Conservation (phyloP, 2,888 invertebrate species). For the Apodemia duryi region DNA sequence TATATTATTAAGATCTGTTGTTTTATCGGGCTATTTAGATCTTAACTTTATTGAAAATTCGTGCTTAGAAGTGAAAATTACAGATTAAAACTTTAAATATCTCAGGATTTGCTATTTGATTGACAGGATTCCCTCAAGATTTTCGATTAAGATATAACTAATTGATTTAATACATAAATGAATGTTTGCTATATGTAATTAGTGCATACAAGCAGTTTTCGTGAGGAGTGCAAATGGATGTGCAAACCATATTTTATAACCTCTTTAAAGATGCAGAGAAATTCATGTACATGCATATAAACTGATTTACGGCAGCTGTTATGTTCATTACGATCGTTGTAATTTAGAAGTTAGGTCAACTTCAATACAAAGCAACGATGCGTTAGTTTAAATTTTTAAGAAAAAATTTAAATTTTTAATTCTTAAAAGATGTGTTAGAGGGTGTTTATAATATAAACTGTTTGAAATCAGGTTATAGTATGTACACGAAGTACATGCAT, state of each 20-base stretch:
- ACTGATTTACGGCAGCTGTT: slow-evolving; percentile 3
- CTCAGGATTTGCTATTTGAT: neutral
- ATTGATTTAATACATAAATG: neutral
- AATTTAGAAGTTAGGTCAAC: too few relatives aligned
- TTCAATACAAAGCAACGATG: too few relatives aligned
- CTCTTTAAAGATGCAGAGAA: slow-evolving; percentile 2
- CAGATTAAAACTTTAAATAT: neutral
- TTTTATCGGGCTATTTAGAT: neutral
- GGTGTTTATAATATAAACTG: too few relatives aligned
- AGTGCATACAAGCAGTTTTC: slow-evolving; percentile 11
- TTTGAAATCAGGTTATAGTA: too few relatives aligned
- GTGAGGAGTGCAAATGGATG: slow-evolving; percentile 10
- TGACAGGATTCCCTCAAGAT: slow-evolving; percentile 12
- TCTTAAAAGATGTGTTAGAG: too few relatives aligned
- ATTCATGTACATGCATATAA: slow-evolving; percentile 7
- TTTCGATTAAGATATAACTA: slow-evolving; percentile 2
- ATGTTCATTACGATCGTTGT: neutral
- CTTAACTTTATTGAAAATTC: slow-evolving; percentile 1
- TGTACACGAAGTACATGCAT: neutral
- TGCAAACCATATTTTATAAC: slow-evolving; percentile 4
- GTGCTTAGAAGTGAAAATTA: neutral
- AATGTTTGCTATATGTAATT: neutral
- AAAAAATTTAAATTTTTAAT: too few relatives aligned
- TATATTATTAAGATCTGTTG: neutral
- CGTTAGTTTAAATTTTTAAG: too few relatives aligned